Base-by-base conservation (phyloP, 1,140 invertebrate species). In the Agrypnia vestita region DNA sequence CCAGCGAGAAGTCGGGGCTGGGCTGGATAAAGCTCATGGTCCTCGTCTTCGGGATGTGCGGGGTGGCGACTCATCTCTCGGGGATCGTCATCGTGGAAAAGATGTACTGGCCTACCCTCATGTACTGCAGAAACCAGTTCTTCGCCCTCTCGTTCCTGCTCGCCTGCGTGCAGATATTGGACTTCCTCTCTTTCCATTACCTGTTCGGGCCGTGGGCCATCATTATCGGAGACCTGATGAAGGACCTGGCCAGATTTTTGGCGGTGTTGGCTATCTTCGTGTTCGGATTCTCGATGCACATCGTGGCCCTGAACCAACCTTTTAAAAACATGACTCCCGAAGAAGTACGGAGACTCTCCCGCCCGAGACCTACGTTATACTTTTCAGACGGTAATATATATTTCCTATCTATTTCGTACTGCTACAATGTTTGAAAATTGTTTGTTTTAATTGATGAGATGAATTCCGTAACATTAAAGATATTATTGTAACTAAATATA, bases 191-290 rank as follows among this genome's bases (percentile, higher is more conserved):
- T 8, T 99, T 99, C 87, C 98, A 99, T 90, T 97, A 99, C 89
- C 91, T 99, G 0, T 99, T 99, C 86, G 98, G 98, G 49, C 98
- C 98, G 0, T 99, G 98, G 98, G 95, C 95, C 15, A 97, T 97
- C 81, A 97, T 97, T 85, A 97, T 96, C 83, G 95, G 95, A 11
- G 95, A 97, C 86, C 90, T 97, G 56, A 95, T 97, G 91, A 96
- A 96, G 88, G 95, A 99, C 89, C 90, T 99, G 82, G 96, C 96
- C 7, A 91, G 98, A 82, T 99, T 99, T 89, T 91, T 99, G 75
- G 98, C 98, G 21, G 98, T 99, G 9, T 89, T 99, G 84, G 94
- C 96, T 13, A 98, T 99, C 87, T 99, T 99, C 89, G 96, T 99
- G 81, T 95, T 98, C 86, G 98, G 98, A 61, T 99, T 99, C 87